Conservation (phyloP, 1,140 invertebrate species). For the Heliothis virescens region DNA sequence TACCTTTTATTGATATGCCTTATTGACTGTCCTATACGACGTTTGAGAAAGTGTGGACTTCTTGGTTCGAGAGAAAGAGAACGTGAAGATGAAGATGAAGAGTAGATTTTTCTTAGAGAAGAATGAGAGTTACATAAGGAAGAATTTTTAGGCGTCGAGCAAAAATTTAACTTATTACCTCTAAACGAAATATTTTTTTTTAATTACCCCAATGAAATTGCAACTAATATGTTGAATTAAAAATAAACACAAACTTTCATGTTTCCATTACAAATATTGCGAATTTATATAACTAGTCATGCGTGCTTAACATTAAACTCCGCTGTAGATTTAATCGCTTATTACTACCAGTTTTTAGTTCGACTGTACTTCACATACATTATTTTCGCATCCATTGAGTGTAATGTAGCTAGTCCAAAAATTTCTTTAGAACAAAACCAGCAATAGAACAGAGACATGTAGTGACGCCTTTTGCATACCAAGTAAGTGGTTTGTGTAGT, state of each 20-base stretch:
- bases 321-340: constrained; percentile 53
- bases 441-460: constrained; percentile 31
- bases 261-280: constrained; percentile 56
- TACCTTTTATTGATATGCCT: no score
- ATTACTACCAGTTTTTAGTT: constrained; percentile 39
- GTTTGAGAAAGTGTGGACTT: no score
- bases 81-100: no score
- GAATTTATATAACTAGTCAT: constrained; percentile 54
- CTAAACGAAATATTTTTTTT: no score
- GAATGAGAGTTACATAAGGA: no score
- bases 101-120: no score
- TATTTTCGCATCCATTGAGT: constrained; percentile 42
- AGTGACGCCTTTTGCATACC: constrained; percentile 19
- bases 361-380: neutral
- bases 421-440: neutral
- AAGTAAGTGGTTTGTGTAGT: constrained; percentile 21
- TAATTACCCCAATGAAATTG: neutral
- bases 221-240: constrained; percentile 6
- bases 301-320: constrained; percentile 54
- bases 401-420: neutral
- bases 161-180: no score
- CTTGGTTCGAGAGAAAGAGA: no score
- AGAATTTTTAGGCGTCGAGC: no score
- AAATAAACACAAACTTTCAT: constrained; percentile 35
- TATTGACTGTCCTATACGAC: no score